These are phyloP conservation scores for Lasioglossum malachurum DNA, from an alignment of 2,888 invertebrate genomes.

Conservation along the genomic window DNA sequence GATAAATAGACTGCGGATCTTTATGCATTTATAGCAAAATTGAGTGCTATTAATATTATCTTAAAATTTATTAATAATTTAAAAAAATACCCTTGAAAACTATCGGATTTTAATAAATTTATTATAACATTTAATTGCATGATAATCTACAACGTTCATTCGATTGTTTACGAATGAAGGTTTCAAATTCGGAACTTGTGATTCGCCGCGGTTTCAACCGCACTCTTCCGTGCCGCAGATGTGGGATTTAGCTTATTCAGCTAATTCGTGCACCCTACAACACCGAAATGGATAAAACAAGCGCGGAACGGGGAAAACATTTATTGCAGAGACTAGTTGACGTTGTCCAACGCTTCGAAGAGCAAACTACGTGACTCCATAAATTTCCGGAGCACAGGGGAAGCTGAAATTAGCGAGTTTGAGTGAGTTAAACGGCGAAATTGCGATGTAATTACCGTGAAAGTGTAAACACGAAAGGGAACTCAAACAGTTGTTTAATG, in stretches of 20 bases:
- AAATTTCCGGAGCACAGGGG: neutral
- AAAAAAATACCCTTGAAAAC: no score
- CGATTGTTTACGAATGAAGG: no score
- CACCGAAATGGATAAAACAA: neutral
- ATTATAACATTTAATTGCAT: no score
- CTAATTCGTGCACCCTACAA: no score
- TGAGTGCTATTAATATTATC: no score
- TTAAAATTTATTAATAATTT: no score
- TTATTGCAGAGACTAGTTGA: neutral
- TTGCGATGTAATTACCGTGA: slow-evolving; percentile 33
- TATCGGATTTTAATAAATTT: no score
- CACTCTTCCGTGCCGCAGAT: neutral
- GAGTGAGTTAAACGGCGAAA: slow-evolving; percentile 15
- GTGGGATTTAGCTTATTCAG: neutral
- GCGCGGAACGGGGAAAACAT: neutral
- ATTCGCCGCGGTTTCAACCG: no score
- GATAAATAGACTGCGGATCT: no score
- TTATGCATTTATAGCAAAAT: no score
- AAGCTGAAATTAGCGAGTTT: slow-evolving; percentile 3
- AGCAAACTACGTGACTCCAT: neutral
- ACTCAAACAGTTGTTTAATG: slow-evolving; percentile 38
- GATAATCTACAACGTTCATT: no score
- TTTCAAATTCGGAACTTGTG: no score
- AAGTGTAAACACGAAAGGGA: slow-evolving; percentile 22
- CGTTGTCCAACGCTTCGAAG: slow-evolving; percentile 11